Percentiles rank a stretch among this genome's conserved stretches.
These are phyloP conservation scores for Anticlea derivata DNA, from an alignment of 2,888 invertebrate genomes.

Conservation along the genomic window DNA sequence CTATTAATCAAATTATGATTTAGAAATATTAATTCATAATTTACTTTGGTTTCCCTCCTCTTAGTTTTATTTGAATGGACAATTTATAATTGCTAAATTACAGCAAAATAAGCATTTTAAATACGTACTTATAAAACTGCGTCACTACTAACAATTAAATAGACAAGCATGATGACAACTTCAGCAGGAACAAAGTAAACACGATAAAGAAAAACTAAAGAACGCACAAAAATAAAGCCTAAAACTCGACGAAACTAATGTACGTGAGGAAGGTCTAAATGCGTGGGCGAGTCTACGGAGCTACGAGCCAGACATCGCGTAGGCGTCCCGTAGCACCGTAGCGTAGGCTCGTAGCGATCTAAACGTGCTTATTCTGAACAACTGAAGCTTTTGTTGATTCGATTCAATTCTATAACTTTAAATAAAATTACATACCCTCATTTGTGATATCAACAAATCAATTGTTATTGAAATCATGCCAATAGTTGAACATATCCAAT, in stretches of 20 bases:
- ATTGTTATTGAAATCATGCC: constrained; percentile 18
- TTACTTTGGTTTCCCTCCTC: too few species aligned
- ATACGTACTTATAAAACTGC: too few species aligned
- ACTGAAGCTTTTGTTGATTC: constrained; percentile 10
- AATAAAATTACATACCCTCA: constrained; percentile 35
- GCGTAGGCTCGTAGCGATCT: constrained; percentile 59
- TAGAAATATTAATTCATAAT: too few species aligned
- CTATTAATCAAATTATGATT: too few species aligned
- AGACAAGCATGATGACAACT: neutral
- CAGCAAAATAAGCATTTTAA: too few species aligned
- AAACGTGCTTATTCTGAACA: constrained; percentile 52
- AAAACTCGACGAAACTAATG: constrained; percentile 30
- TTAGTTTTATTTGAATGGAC: too few species aligned
- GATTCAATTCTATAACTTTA: neutral
- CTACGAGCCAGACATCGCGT: constrained; percentile 75
- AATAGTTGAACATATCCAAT: constrained; percentile 19
- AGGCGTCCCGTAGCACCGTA: constrained; percentile 69
- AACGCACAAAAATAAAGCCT: neutral
- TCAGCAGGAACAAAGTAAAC: neutral
- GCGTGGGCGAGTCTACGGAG: constrained; percentile 79
- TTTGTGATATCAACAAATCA: neutral
- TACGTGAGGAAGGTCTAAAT: constrained; percentile 46
- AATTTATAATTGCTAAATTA: too few species aligned
- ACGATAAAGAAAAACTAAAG: neutral
- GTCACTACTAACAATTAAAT: too few species aligned